phyloP scores from a whole-genome alignment of 2,888 invertebrate species.

The Pristionchus arcanus region DNA sequence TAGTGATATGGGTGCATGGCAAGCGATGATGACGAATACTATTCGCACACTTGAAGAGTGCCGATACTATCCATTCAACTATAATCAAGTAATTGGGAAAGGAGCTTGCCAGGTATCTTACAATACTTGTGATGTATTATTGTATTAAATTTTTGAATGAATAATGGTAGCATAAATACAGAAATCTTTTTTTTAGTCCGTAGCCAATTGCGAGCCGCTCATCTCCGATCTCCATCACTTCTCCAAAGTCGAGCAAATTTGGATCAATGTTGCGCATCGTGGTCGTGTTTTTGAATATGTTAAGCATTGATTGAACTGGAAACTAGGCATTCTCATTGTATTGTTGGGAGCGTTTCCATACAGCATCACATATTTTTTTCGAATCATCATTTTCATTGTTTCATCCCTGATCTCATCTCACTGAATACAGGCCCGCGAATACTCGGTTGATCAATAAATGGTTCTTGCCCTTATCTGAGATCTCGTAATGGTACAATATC shows the following conservation, averaged over 20 bases:
- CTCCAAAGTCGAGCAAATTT: conserved; percentile 37
- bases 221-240: conserved; percentile 40
- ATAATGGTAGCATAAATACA: not conserved
- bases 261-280: conserved; percentile 36
- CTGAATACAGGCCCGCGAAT: not conserved
- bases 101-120: conserved; percentile 45
- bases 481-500: no score
- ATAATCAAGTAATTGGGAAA: conserved; percentile 28
- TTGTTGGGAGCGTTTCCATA: no score
- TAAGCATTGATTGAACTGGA: conserved; percentile 10
- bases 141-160: no score
- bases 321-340: no score
- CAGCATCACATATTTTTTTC: no score
- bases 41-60: conserved; percentile 49
- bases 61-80: conserved; percentile 51
- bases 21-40: conserved; percentile 5
- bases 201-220: conserved; percentile 44
- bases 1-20: conserved; percentile 26
- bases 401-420: not conserved
- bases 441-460: no score
- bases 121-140: no score
- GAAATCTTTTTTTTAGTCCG: not conserved
- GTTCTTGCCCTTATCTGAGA: no score
- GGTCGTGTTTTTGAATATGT: conserved; percentile 39
- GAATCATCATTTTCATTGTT: not conserved